Conservation (phyloP, 1,140 invertebrate genomes). For the Theocolax elegans region DNA sequence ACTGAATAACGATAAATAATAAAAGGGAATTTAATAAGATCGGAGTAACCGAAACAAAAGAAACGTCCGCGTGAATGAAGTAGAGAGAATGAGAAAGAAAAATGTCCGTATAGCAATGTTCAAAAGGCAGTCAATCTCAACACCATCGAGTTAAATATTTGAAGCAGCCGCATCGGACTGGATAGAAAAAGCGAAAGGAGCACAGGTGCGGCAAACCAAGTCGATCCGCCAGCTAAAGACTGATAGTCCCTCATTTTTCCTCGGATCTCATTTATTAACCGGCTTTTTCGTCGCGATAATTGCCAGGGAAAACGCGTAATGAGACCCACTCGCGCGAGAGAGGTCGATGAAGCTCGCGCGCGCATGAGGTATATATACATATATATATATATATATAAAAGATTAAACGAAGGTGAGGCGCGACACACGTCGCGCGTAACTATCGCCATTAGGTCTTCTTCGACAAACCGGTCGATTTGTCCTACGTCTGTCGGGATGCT, state of each 20-base stretch:
- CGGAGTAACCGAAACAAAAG: too few species aligned
- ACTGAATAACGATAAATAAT: too few species aligned
- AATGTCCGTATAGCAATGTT: too few species aligned
- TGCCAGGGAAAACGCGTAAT: constrained; percentile 5
- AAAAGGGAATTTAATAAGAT: too few species aligned
- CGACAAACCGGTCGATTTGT: constrained; percentile 40
- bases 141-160: not conserved
- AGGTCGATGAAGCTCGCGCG: not conserved
- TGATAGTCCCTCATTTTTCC: constrained; percentile 24
- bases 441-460: constrained; percentile 37
- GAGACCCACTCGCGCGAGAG: not conserved
- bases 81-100: too few species aligned
- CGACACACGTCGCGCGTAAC: constrained; percentile 1
- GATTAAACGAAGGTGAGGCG: not conserved
- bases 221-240: not conserved
- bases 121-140: not conserved
- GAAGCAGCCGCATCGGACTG: not conserved
- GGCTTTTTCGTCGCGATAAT: constrained; percentile 31
- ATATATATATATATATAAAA: too few species aligned
- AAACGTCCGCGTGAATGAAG: too few species aligned
- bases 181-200: not conserved
- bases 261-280: constrained; percentile 27
- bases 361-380: too few species aligned
- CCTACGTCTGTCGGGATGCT: constrained; percentile 1
- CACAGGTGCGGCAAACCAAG: not conserved